Conservation (phyloP, 1,140 invertebrate species). For the Brachionus asplanchnoidis region DNA sequence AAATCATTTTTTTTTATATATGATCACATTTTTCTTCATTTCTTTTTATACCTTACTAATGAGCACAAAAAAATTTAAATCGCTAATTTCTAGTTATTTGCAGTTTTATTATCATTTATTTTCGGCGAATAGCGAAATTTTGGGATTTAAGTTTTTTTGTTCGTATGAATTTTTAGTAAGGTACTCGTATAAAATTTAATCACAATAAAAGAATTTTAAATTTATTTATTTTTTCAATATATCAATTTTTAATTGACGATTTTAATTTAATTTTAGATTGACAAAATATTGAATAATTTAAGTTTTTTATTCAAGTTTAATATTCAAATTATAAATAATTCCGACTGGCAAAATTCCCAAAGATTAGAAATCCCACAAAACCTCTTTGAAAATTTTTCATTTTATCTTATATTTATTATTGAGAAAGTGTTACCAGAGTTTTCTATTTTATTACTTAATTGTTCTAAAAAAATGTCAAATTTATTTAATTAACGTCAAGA, state of each 20-base stretch:
- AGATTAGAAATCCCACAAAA: too few relatives aligned
- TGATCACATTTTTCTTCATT: background rate
- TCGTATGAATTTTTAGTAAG: background rate
- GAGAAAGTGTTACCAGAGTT: too few relatives aligned
- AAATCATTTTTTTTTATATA: background rate
- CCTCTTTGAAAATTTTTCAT: too few relatives aligned
- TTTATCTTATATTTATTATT: too few relatives aligned
- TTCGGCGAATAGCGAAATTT: background rate
- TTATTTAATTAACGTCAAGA: too few relatives aligned
- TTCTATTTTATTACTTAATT: too few relatives aligned
- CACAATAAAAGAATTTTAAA: conserved; percentile 12
- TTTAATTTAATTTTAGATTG: too few relatives aligned
- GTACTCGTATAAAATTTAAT: background rate
- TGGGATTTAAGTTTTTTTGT: background rate
- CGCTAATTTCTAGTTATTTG: background rate
- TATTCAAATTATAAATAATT: too few relatives aligned
- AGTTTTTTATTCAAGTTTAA: too few relatives aligned
- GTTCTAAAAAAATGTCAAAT: too few relatives aligned
- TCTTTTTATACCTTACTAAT: background rate
- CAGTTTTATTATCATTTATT: background rate
- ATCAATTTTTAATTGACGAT: background rate
- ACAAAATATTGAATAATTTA: too few relatives aligned
- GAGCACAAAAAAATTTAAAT: background rate
- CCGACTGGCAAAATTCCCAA: too few relatives aligned
- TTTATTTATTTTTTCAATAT: background rate